Conservation (phyloP, 2,113 vertebrate species). For the Beaufortia kweichowensis region DNA sequence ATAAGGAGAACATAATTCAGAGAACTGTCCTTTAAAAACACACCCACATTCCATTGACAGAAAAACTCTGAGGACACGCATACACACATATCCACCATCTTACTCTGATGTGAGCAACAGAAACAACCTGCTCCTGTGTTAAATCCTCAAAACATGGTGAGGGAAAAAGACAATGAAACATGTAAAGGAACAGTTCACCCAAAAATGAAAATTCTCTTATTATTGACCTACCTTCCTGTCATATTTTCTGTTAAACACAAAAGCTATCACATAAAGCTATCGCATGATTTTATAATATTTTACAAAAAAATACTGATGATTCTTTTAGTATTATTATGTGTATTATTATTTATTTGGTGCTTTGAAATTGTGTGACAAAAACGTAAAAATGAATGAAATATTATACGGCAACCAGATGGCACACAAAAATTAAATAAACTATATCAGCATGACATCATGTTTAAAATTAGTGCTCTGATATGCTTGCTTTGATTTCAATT, state of each 20-base stretch:
- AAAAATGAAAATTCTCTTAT: neutral
- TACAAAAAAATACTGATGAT: no score
- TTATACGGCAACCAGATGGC: no score
- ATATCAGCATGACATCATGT: no score
- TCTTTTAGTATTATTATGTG: no score
- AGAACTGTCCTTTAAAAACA: conserved; percentile 13
- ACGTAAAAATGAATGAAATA: no score
- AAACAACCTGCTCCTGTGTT: conserved; percentile 14
- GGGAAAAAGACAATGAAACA: conserved; percentile 15
- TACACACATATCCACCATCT: conserved; percentile 10
- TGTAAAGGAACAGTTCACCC: neutral
- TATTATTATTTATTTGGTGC: no score
- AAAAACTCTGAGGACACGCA: conserved; percentile 12
- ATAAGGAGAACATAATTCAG: conserved; percentile 1
- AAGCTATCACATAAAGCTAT: neutral
- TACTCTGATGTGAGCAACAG: conserved; percentile 25
- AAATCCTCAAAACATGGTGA: conserved; percentile 9
- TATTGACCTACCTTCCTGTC: neutral
- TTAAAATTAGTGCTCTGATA: no score
- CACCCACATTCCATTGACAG: conserved; percentile 21
- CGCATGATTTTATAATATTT: no score
- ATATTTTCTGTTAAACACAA: neutral
- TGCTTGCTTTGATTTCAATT: no score
- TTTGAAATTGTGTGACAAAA: no score
- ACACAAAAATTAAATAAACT: no score